Evolutionary conservation across 2,113 vertebrate genomes (phyloP).

Genomic region (Scatophagus argus): DNA sequence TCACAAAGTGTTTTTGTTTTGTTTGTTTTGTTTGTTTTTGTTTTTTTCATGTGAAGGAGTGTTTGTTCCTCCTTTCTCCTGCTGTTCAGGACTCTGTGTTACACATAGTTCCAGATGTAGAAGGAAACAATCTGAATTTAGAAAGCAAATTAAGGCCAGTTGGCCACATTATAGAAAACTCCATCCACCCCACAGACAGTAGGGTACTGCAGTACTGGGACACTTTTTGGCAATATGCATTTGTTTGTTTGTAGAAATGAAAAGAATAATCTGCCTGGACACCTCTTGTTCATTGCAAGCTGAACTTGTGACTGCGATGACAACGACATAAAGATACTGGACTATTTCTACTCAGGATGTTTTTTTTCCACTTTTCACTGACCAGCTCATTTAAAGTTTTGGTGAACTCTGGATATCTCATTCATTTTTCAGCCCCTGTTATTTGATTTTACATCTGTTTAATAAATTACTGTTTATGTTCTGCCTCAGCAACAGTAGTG

Average conservation of each 20-base stretch:
- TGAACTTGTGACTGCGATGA: slow-evolving; percentile 10
- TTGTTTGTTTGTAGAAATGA: slow-evolving; percentile 20
- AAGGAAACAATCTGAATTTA: neutral
- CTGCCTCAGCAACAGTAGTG: slow-evolving; percentile 6
- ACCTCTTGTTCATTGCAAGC: slow-evolving; percentile 5
- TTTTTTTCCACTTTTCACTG: slow-evolving; percentile 34
- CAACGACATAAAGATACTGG: neutral
- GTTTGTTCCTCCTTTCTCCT: neutral
- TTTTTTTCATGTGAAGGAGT: neutral
- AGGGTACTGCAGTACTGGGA: neutral
- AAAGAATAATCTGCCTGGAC: slow-evolving; percentile 16
- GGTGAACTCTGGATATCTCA: slow-evolving; percentile 9
- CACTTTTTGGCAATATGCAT: neutral
- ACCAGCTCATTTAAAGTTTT: slow-evolving; percentile 6
- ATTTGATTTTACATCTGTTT: slow-evolving; percentile 50
- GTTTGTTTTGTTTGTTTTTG: too few species aligned
- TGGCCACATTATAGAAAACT: neutral
- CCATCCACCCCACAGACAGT: neutral
- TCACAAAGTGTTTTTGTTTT: slow-evolving; percentile 1
- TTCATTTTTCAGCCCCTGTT: slow-evolving; percentile 3
- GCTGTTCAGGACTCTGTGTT: neutral
- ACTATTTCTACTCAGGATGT: slow-evolving; percentile 24
- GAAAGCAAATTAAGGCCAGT: neutral
- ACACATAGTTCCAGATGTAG: neutral
- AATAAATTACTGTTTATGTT: slow-evolving; percentile 31